Conservation (phyloP, 1,140 invertebrate genomes). For the Camponotus floridanus region DNA sequence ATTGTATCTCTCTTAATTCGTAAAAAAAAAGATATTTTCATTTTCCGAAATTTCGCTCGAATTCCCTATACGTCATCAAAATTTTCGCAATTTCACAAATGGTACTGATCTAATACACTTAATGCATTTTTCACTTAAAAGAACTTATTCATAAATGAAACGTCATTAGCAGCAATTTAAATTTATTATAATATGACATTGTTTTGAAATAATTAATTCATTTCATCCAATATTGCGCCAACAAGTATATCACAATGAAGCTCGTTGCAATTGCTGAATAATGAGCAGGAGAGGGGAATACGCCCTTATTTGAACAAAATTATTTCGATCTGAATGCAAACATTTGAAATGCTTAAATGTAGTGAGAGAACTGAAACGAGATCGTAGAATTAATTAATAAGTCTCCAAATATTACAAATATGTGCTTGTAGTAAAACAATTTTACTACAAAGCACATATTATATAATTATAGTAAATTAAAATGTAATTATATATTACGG, state of each 20-base stretch:
- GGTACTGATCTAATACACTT: neutral
- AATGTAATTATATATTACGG: neutral
- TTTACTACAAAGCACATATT: neutral
- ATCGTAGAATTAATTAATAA: conserved; percentile 32
- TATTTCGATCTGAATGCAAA: conserved; percentile 48
- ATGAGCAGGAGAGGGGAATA: neutral
- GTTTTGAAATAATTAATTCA: conserved; percentile 56
- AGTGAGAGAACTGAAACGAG: neutral
- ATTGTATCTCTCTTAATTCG: neutral
- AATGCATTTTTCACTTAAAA: conserved; percentile 19
- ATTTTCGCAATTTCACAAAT: conserved; percentile 35
- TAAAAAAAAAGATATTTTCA: conserved; percentile 12
- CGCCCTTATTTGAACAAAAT: conserved; percentile 27
- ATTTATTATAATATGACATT: conserved; percentile 35
- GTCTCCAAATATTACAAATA: neutral
- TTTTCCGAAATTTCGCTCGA: neutral
- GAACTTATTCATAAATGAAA: conserved; percentile 47
- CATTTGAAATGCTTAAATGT: neutral
- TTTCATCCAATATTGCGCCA: conserved; percentile 15
- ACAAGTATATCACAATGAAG: conserved; percentile 5
- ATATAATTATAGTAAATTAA: conserved; percentile 3
- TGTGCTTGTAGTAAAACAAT: neutral
- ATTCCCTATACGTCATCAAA: neutral
- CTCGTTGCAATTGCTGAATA: conserved; percentile 18
- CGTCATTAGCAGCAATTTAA: conserved; percentile 43